Evolutionary conservation across 2,797 vertebrate species (phyloP).

Genomic region (Naso thynnoides): DNA sequence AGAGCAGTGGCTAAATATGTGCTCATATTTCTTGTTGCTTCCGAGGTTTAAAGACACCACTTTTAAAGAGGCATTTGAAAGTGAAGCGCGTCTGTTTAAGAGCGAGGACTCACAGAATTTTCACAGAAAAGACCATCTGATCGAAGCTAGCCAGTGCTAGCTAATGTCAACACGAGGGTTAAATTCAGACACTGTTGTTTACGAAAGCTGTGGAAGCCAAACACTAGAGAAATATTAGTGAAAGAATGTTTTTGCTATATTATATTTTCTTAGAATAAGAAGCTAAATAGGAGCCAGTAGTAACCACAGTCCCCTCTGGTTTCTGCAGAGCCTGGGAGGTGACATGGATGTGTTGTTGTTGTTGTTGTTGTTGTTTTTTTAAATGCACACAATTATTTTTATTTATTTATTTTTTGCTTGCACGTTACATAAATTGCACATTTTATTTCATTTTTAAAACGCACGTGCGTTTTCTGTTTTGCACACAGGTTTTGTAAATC

Average conservation of each 20-base stretch:
- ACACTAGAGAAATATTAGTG: neutral
- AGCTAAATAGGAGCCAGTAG: neutral
- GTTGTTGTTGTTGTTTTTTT: too few relatives aligned
- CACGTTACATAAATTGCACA: too few relatives aligned
- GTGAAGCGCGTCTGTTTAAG: slow-evolving; percentile 29
- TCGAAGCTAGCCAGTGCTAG: neutral
- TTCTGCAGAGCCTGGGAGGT: too few relatives aligned
- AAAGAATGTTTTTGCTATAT: neutral
- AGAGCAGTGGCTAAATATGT: slow-evolving; percentile 56
- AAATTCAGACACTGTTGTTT: neutral
- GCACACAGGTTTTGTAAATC: too few relatives aligned
- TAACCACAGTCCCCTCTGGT: too few relatives aligned
- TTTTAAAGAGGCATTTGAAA: slow-evolving; percentile 43
- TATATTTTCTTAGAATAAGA: neutral
- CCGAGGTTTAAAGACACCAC: slow-evolving; percentile 40
- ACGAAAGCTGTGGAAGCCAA: neutral
- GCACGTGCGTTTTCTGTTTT: too few relatives aligned
- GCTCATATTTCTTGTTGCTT: slow-evolving; percentile 56
- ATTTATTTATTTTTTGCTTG: too few relatives aligned
- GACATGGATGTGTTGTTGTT: too few relatives aligned
- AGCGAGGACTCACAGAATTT: slow-evolving; percentile 8
- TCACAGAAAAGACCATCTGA: neutral
- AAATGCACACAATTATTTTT: too few relatives aligned
- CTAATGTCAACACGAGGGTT: neutral
- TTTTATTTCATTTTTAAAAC: too few relatives aligned